These are phyloP conservation scores for Streptopelia turtur DNA, from an alignment of 2,797 vertebrate genomes.

Conservation along the genomic window DNA sequence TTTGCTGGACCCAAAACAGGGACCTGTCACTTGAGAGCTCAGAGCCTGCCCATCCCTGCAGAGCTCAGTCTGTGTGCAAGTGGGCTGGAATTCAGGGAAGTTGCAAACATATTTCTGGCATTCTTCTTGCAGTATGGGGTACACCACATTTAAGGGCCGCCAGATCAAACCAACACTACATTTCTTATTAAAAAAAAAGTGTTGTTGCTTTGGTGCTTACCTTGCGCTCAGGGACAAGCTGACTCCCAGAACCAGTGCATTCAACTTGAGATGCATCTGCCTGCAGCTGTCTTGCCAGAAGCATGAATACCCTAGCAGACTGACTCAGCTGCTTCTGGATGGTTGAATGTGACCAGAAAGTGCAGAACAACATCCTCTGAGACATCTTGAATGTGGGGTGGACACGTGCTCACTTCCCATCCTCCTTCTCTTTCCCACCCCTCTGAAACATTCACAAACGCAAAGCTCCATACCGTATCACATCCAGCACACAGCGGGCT, in stretches of 20 bases:
- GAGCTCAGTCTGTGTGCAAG: neutral
- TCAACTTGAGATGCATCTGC: neutral
- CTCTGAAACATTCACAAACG: neutral
- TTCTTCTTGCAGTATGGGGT: neutral
- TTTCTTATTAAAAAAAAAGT: neutral
- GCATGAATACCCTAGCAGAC: neutral
- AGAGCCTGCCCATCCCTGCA: neutral
- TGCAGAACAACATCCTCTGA: slow-evolving; percentile 1
- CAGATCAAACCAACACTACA: neutral
- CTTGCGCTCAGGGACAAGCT: neutral
- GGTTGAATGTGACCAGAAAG: neutral
- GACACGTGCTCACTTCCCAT: neutral
- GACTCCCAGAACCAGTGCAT: accelerated
- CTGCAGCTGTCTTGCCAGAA: neutral
- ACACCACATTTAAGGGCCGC: neutral
- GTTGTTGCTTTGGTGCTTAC: neutral
- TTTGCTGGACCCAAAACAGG: neutral
- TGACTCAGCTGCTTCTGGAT: slow-evolving; percentile 36
- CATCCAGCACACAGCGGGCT: neutral
- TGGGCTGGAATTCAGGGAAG: neutral
- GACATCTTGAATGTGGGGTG: neutral
- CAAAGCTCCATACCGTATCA: neutral
- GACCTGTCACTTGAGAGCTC: neutral
- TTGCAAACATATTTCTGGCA: slow-evolving; percentile 2
- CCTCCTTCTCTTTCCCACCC: neutral